Evolutionary conservation across 2,797 vertebrate species (phyloP), one percentile per base, ranked within the genome.

Genomic region (Hybognathus amarus): DNA sequence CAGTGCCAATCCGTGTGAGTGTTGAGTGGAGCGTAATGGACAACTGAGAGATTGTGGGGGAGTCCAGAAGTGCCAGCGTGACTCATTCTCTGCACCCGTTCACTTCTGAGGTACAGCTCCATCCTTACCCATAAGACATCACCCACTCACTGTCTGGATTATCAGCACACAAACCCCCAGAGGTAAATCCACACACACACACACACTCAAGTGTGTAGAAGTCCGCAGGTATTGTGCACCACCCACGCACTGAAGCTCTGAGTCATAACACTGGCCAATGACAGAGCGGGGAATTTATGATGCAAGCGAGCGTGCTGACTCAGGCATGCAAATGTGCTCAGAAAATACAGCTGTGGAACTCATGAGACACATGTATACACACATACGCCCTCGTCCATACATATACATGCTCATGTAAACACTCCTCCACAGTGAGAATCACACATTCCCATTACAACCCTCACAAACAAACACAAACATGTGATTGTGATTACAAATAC

Each of bases 41-140:
- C 36, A 27, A 63, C 27, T 24, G 1, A 36, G 71, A 54, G 76
- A 45, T 63, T 79, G 82, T 82, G 85, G 82, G 75, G 85, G 82
- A 85, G 79, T 80, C 70, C 54, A n/a, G 6, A 67, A 71, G 54
- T 75, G 70, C 79, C 40, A 68, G 5, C 3, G 47, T 84, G 84
- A 84, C 54, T 88, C 87, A 88, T 79, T 75, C 73, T 42, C 78
- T 63, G 73, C 67, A 68, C 69, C 73, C 69, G 64, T 73, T 63
- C 1, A 33, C 66, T 67, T 82, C 54, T 56, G 42, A 82, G 79
- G 71, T 82, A 68, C 13, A 30, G 89, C 85, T 86, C 81, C 82
- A 82, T 85, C 87, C 89, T 89, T 93, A 79, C 87, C 80, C 89
- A 93, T 94, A 91, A 91, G 63, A 33, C 84, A 74, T 61, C 75